Evolutionary conservation across 2,888 invertebrate species (phyloP), one percentile per base, ranked within the genome.

Genomic region (Caenorhabditis sulstoni): DNA sequence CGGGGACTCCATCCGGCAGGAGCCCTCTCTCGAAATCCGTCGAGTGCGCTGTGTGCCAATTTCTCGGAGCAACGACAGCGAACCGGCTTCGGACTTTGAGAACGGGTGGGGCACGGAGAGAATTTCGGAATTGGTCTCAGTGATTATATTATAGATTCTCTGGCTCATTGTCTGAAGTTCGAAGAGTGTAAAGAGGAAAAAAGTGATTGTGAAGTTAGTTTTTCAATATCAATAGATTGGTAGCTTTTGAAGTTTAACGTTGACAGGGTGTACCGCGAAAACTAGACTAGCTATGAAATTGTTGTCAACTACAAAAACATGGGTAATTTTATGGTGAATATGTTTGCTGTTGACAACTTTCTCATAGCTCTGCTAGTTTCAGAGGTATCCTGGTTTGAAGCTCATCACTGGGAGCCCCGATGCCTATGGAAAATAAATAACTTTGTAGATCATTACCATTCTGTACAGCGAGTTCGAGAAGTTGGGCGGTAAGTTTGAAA

Each of bases 11-110:
- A 37, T 9, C 11, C 23, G 12, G 52, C 14, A 4, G 16, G 1
- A 14, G 18, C 16, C 8, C n/a, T 7, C n/a, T 20, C 1, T 20
- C 57, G 12, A 35, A 52, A 35, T 20, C 37, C 35, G 23, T 22
- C 41, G 44, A 49, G 39, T 76, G 76, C 18, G 64, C 70, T 5
- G 59, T 65, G 22, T 76, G 76, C 47, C 68, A 76, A 20, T 70
- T 76, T 23, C 12, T 73, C 16, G 73, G 64, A 41, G 55, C 44
- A n/a, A 16, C 73, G 0, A 18, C 44, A 3, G 64, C 73, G 0
- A 44, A 8, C 5, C 55, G 29, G 16, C 41, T 11, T 20, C 64
- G 55, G 57, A 39, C 22, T 2, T 14, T 16, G 29, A n/a, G 64
- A 22, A 11, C n/a, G 35, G 47, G 61, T 58, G 49, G 18, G 23